Conservation (phyloP, 1,140 invertebrate genomes). For the Sycophila sp. region DNA sequence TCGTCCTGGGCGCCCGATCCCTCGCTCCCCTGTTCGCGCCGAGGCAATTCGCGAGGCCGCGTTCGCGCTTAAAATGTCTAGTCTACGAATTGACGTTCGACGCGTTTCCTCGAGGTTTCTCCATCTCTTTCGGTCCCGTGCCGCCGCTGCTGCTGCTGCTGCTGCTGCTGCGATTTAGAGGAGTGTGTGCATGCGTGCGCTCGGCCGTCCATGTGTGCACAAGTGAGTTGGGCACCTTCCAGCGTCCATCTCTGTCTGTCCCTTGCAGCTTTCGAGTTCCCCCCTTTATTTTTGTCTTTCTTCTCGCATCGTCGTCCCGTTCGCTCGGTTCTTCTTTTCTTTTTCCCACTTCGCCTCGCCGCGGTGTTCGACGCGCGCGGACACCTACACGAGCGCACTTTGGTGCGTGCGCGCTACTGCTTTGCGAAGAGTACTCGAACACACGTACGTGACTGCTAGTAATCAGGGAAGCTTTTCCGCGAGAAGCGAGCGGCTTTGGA, state of each 20-base stretch:
- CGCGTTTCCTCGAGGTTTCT: conserved; percentile 15
- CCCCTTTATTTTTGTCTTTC: conserved; percentile 27
- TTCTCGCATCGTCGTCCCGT: background rate
- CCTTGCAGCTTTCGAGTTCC: conserved; percentile 13
- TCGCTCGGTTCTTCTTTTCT: background rate
- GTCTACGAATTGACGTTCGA: too few species aligned
- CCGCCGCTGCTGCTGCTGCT: background rate
- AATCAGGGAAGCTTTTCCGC: conserved; percentile 22
- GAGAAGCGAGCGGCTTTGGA: conserved; percentile 1
- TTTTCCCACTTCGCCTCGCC: background rate
- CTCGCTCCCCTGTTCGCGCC: too few species aligned
- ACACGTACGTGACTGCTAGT: conserved; percentile 9
- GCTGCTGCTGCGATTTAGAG: too few species aligned
- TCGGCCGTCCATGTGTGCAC: background rate
- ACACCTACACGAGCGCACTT: background rate
- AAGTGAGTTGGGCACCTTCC: conserved; percentile 5
- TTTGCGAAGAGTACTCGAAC: background rate
- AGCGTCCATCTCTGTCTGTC: conserved; percentile 6
- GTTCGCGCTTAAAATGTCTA: conserved; percentile 29
- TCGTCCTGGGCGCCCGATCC: background rate
- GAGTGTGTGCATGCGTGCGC: too few species aligned
- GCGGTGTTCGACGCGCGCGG: background rate
- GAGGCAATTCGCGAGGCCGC: too few species aligned
- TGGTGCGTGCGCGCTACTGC: background rate
- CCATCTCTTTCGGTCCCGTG: background rate